These are phyloP conservation scores for Anarhynchus alexandrinus DNA, from an alignment of 2,113 vertebrate genomes.

Conservation along the genomic window DNA sequence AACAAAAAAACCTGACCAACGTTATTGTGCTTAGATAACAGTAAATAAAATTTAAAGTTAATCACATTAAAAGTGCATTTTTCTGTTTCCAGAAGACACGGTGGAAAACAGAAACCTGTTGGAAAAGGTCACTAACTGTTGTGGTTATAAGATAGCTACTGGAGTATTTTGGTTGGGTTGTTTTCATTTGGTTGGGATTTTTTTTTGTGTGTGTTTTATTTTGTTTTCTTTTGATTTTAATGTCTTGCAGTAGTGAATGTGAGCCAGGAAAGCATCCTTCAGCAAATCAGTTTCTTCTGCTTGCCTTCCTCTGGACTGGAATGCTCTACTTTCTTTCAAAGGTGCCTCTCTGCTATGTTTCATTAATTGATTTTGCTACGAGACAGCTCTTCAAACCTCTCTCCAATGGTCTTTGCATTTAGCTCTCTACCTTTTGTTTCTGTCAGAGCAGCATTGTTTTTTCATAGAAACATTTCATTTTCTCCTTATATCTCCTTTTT, in stretches of 20 bases:
- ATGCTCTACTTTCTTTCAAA: not conserved
- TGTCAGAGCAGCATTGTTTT: not conserved
- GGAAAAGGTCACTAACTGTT: not conserved
- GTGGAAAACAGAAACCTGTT: not conserved
- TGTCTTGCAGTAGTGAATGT: not conserved
- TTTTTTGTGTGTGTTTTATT: not conserved
- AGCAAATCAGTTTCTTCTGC: not conserved
- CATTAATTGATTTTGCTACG: not conserved
- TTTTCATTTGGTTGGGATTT: not conserved
- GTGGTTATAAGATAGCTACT: not conserved
- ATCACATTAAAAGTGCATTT: not conserved
- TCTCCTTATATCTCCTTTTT: not conserved
- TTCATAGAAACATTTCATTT: not conserved
- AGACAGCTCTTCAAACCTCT: not conserved
- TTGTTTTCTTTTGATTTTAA: not conserved
- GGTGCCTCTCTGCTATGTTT: not conserved
- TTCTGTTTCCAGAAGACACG: not conserved
- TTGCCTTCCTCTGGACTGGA: not conserved
- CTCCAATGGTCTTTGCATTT: not conserved
- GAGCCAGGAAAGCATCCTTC: not conserved
- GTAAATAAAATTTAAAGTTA: not conserved
- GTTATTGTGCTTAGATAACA: not conserved
- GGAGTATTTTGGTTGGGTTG: accelerated
- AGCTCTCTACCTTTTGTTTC: not conserved
- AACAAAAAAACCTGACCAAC: not conserved